Evolutionary conservation across 2,797 vertebrate genomes (phyloP).

Genomic region (Fistularia commersonii): DNA sequence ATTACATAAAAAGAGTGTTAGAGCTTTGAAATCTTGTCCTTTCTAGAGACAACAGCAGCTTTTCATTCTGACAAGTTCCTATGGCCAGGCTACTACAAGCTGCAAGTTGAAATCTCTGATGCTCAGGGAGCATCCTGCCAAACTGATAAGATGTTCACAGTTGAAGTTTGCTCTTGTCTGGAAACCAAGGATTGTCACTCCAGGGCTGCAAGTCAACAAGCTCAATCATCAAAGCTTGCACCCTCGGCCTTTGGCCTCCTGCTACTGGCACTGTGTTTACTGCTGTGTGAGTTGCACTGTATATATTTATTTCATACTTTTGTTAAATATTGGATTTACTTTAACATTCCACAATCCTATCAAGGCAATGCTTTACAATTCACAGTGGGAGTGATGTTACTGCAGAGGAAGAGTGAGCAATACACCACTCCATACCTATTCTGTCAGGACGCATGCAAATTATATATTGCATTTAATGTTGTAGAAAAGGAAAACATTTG

Average conservation of each 20-base stretch:
- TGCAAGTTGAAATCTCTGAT: conserved; percentile 65
- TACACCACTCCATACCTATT: no score
- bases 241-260: conserved; percentile 57
- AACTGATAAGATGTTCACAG: conserved; percentile 41
- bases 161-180: conserved; percentile 70
- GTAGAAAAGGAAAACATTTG: no score
- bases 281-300: conserved; percentile 66
- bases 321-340: not conserved
- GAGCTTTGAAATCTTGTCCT: not conserved
- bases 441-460: no score
- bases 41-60: conserved; percentile 61
- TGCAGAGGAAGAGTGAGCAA: no score
- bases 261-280: conserved; percentile 45
- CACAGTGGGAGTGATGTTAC: no score
- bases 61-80: conserved; percentile 48
- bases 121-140: conserved; percentile 64
- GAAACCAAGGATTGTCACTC: conserved; percentile 16
- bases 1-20: no score
- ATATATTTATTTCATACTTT: no score
- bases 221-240: conserved; percentile 28
- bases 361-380: not conserved
- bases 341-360: not conserved
- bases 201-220: accelerated
- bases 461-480: no score
- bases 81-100: conserved; percentile 66